Base-by-base conservation (phyloP, 2,888 invertebrate species). In the Phragmatobia fuliginosa region DNA sequence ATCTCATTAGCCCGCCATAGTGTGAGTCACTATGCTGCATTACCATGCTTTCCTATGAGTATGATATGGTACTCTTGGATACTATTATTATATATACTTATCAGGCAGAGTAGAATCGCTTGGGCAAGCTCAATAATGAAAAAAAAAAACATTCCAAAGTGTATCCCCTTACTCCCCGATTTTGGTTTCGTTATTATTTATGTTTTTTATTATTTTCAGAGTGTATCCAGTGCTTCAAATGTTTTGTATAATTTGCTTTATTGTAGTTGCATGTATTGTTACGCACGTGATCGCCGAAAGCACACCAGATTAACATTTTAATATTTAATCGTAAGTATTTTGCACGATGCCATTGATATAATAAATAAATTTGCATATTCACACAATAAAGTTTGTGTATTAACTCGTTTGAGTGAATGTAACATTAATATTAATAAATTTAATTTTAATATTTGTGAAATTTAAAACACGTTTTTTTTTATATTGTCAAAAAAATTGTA, bases 181-280 rank as follows among this genome's bases (percentile, higher is more conserved):
- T 25, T 52, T 56, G 28, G 16, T 63, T 49, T 6, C 21, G 10
- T 65, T 36, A 36, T 56, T 36, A 56, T 80, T 79, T 73, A 58
- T 70, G 62, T 84, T 84, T 76, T 81, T 85, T 87, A 85, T 90
- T 83, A 81, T 88, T 91, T 91, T 91, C 93, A 92, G 93, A 92
- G 83, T 89, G 85, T 85, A 76, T 79, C 85, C 84, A 86, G 90
- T 71, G 88, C 88, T 88, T 92, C 88, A 83, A 81, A 88, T 90
- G 82, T 79, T 90, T 87, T 87, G 82, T 86, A 86, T 93, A 79
- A 86, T 91, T 92, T 92, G 94, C 93, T 92, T 92, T 87, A 90
- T 81, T 88, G 88, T 94, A 93, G 91, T 93, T 94, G 94, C 94
- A 94, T 94, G 93, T 85, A 84, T 86, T 87, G 75, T 87, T 84